These are phyloP conservation scores for Pleuronectes platessa DNA, from an alignment of 2,113 vertebrate species.

Conservation along the genomic window DNA sequence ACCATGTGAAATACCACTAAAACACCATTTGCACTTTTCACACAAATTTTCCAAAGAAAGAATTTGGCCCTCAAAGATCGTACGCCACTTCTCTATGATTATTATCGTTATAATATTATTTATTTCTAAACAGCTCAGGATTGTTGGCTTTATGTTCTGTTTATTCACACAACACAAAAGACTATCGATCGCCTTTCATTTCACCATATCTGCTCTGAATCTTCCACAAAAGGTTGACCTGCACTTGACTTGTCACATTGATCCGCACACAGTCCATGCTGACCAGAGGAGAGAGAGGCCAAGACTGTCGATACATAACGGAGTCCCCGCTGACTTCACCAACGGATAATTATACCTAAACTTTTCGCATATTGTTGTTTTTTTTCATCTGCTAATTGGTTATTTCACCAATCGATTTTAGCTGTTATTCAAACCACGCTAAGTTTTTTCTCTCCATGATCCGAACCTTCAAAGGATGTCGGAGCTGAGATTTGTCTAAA, in stretches of 20 bases:
- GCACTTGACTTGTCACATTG: slow-evolving; percentile 60
- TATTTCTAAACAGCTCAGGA: background rate
- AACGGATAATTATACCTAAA: slow-evolving; percentile 41
- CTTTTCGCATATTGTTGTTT: slow-evolving; percentile 13
- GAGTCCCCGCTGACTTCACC: slow-evolving; percentile 42
- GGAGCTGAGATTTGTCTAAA: background rate
- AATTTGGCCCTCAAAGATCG: slow-evolving; percentile 11
- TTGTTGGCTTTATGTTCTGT: background rate
- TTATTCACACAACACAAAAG: slow-evolving; percentile 35
- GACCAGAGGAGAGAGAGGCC: slow-evolving; percentile 39
- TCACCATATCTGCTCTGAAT: slow-evolving; percentile 31
- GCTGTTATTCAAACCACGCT: slow-evolving; percentile 2
- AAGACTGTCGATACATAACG: slow-evolving; percentile 34
- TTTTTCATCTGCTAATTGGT: slow-evolving; percentile 8
- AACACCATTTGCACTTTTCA: slow-evolving; percentile 19
- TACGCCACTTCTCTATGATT: background rate
- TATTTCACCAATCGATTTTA: slow-evolving; percentile 14
- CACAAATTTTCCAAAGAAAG: slow-evolving; percentile 24
- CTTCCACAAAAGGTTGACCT: slow-evolving; percentile 52
- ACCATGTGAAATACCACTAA: background rate
- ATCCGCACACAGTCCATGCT: slow-evolving; percentile 37
- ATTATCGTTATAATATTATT: slow-evolving; percentile 21
- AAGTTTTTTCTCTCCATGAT: slow-evolving; percentile 6
- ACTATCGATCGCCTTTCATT: slow-evolving; percentile 52
- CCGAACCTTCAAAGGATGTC: slow-evolving; percentile 19